Percentiles rank a stretch among this genome's conserved stretches.
These are phyloP conservation scores for Scaptomyza tumidula DNA, from an alignment of 2,888 invertebrate species.

Conservation along the genomic window DNA sequence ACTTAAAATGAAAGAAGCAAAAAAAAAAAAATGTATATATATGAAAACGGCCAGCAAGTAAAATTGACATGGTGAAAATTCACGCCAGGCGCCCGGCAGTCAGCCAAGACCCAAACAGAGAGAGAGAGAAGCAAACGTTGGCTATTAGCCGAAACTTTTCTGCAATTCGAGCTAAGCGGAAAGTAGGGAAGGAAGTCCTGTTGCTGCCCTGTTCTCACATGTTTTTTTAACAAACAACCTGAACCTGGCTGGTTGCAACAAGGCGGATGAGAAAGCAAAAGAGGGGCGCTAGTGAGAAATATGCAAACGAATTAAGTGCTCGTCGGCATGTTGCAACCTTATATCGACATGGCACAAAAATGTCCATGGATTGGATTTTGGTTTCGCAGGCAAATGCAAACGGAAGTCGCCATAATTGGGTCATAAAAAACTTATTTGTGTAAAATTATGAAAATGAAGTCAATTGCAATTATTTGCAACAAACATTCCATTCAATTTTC, in stretches of 20 bases:
- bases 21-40: too few species aligned
- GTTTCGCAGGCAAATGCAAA: neutral
- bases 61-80: conserved; percentile 71
- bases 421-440: conserved; percentile 78
- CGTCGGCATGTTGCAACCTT: conserved; percentile 14
- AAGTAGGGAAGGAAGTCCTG: conserved; percentile 3
- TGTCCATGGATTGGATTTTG: conserved; percentile 35
- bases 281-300: conserved; percentile 68
- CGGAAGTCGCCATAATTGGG: conserved; percentile 67
- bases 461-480: conserved; percentile 75
- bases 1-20: conserved; percentile 59
- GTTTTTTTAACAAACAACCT: conserved; percentile 54
- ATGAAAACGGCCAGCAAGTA: conserved; percentile 11
- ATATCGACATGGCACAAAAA: conserved; percentile 21
- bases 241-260: conserved; percentile 2
- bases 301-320: conserved; percentile 53
- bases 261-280: conserved; percentile 29
- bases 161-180: neutral
- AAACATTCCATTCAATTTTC: conserved; percentile 32
- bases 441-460: conserved; percentile 78
- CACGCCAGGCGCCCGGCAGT: conserved; percentile 75
- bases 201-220: conserved; percentile 48
- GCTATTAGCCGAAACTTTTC: conserved; percentile 48
- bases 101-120: conserved; percentile 20
- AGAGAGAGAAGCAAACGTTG: conserved; percentile 10